phyloP scores from a whole-genome alignment of 2,113 vertebrate genomes.

The Peromyscus polionotus region DNA sequence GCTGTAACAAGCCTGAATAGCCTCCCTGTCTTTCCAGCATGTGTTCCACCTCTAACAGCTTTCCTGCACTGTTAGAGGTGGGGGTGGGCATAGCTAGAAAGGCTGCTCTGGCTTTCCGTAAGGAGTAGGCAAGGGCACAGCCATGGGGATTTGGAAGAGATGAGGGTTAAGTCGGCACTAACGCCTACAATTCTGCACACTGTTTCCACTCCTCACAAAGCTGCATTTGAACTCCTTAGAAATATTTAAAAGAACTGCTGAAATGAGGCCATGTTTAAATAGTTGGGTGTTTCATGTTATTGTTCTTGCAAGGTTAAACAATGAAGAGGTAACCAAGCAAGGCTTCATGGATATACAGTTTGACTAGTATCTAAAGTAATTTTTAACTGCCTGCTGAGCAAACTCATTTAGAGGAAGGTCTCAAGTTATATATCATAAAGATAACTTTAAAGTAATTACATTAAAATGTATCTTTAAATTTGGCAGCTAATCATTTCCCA shows the following conservation, averaged over 20 bases:
- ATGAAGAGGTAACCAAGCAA: not conserved
- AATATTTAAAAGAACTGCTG: conserved; percentile 9
- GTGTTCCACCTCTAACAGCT: not conserved
- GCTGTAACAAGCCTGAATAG: conserved; percentile 1
- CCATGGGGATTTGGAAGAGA: not conserved
- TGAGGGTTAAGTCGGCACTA: not conserved
- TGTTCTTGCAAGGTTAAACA: conserved; percentile 61
- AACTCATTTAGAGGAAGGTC: conserved; percentile 48
- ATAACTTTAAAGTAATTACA: conserved; percentile 41
- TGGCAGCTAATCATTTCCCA: not conserved
- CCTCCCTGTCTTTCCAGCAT: not conserved
- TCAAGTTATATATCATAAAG: not conserved
- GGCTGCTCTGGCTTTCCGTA: not conserved
- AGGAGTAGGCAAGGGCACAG: not conserved
- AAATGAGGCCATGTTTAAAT: conserved; percentile 3
- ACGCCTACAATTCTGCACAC: not conserved
- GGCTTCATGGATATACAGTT: conserved; percentile 18
- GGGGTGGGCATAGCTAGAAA: not conserved
- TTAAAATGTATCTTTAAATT: not conserved
- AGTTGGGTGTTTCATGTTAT: conserved; percentile 38
- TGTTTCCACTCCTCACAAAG: conserved; percentile 16
- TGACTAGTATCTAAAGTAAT: conserved; percentile 37
- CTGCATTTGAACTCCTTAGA: conserved; percentile 29
- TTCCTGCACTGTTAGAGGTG: conserved; percentile 5
- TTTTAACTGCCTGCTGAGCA: conserved; percentile 40